Conservation (phyloP, 35 echinoderm and acorn worm species). For the Ptychodera flava region DNA sequence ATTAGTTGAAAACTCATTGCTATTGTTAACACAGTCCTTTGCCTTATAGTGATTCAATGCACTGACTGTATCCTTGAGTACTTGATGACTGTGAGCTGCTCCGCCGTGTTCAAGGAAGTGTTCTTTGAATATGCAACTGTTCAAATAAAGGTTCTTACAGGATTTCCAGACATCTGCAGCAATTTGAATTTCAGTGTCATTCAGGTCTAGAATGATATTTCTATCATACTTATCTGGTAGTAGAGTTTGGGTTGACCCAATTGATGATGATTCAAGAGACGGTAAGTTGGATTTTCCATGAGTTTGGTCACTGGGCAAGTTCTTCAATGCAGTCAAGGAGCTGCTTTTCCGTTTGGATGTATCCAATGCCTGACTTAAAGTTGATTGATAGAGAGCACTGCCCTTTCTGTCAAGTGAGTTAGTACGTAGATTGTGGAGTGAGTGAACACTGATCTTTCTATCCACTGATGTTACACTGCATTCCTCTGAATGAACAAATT, state of each 20-base stretch:
- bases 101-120: conserved; percentile 33
- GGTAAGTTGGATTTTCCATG: background rate
- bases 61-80: conserved; percentile 46
- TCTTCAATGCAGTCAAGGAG: background rate
- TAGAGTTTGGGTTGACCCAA: background rate
- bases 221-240: background rate
- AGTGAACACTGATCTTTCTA: background rate
- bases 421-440: background rate
- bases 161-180: conserved; percentile 69
- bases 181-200: conserved; percentile 30
- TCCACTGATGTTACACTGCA: background rate
- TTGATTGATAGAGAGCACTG: too few species aligned
- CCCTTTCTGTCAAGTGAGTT: background rate
- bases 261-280: background rate
- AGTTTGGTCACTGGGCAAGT: background rate
- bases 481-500: background rate
- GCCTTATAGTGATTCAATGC: conserved; percentile 11
- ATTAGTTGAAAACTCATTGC: background rate
- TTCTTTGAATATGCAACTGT: conserved; percentile 27
- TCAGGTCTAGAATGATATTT: background rate
- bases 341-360: background rate
- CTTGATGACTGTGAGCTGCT: background rate
- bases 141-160: conserved; percentile 29
- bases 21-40: background rate
- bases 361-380: too few species aligned